Conservation (phyloP, 2,113 vertebrate genomes). For the Gobius niger region DNA sequence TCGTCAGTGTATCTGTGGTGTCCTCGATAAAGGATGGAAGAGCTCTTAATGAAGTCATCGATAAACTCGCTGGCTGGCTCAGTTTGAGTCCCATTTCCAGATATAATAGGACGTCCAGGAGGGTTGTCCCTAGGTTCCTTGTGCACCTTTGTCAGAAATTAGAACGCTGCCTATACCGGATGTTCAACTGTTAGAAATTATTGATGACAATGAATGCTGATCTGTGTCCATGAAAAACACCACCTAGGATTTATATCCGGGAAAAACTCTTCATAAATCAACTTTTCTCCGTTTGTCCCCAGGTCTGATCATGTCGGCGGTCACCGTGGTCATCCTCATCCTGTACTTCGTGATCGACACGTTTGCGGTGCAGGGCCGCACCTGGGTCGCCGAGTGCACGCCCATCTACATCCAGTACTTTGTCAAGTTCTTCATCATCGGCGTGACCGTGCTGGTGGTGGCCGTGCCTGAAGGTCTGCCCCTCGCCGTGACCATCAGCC, state of each 20-base stretch:
- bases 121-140: not conserved
- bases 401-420: conserved; percentile 97
- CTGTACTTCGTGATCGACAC: conserved; percentile 93
- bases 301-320: conserved; percentile 94
- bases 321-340: conserved; percentile 94
- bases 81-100: not conserved
- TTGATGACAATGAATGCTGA: too few species aligned
- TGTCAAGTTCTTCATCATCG: conserved; percentile 99
- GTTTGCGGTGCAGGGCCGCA: conserved; percentile 80
- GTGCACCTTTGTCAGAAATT: not conserved
- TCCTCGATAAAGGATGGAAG: too few species aligned
- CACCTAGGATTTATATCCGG: too few species aligned
- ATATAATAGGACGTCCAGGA: not conserved
- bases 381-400: conserved; percentile 88
- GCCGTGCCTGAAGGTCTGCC: conserved; percentile 96
- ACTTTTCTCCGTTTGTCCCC: not conserved
- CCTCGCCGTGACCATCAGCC: conserved; percentile 92
- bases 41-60: too few species aligned
- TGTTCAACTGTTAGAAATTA: not conserved
- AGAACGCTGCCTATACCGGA: not conserved
- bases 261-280: too few species aligned
- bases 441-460: conserved; percentile 93
- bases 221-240: too few species aligned
- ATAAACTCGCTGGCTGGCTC: too few species aligned
- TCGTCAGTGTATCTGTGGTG: too few species aligned